Evolutionary conservation across 37 sponge, comb jelly and placozoan genomes (phyloP), one percentile per base, ranked within the genome.

Genomic region (Hexactinellida sp.): DNA sequence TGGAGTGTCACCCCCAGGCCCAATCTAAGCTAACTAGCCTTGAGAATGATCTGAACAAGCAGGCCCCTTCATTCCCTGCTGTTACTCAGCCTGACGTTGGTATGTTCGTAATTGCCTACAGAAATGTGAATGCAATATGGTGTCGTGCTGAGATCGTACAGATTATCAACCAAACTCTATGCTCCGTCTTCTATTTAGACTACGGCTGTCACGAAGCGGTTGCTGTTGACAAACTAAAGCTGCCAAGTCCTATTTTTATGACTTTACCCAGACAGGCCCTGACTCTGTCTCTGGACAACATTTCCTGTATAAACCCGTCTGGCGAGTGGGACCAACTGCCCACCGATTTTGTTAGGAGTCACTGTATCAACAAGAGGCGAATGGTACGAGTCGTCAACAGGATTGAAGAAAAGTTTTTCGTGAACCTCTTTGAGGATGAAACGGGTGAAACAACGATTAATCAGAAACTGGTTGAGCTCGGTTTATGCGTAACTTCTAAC

Each of bases 91-190:
- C 30, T n/a, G 76, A 63, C 3, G 3, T 63, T 23, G 76, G 76
- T 7, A 21, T 63, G 34, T 63, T 63, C 76, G 76, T 63, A 23
- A n/a, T 23, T 10, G 76, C 76, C 30, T 63, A 25, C 13, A 63
- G 76, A n/a, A 63, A 23, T 7, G 76, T 25, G 28, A 63, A 3
- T 63, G 76, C 32, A 63, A 7, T 28, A n/a, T 63, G 76, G 76
- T 63, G 76, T 63, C 76, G 76, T n/a, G 76, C 76, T 28, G 76
- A 63, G 13, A n/a, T 63, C 3, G 76, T 63, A 3, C 76, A 63
- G 76, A 63, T 63, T 21, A 5, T 63, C 76, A 63, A 10, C 13
- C 19, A 63, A n/a, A 32, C 21, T n/a, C 3, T 25, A 63, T 63
- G 76, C 34, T 63, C 76, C 76, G 13, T 63, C 25, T 63, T 63